These are phyloP conservation scores for Penaeus chinensis DNA, from an alignment of 1,140 invertebrate genomes.

Conservation along the genomic window DNA sequence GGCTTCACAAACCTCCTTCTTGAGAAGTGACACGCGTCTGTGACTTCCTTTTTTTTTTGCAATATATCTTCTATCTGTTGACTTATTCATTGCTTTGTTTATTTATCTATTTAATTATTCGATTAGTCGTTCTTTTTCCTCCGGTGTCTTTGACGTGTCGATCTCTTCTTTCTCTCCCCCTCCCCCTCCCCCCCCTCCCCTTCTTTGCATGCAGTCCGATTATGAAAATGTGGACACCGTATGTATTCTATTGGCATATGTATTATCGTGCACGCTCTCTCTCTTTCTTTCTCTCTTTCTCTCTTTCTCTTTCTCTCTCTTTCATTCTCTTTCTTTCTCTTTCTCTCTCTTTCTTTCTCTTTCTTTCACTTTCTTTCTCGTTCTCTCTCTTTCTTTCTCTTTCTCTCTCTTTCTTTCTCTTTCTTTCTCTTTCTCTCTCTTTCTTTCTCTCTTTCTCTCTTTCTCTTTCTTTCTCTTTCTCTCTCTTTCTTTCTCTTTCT, in stretches of 20 bases:
- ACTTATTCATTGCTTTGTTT: background rate
- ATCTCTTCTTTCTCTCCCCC: background rate
- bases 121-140: background rate
- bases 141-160: slow-evolving; percentile 5
- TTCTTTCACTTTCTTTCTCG: background rate
- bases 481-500: background rate
- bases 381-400: background rate
- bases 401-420: background rate
- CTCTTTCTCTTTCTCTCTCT: background rate
- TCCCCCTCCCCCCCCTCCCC: background rate
- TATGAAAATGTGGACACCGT: slow-evolving; percentile 61
- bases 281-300: background rate
- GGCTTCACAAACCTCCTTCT: no score
- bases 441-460: background rate
- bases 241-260: slow-evolving; percentile 33
- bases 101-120: background rate
- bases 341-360: background rate
- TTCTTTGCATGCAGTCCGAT: slow-evolving; percentile 54
- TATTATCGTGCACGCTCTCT: background rate
- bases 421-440: background rate
- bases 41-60: no score
- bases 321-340: background rate
- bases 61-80: no score
- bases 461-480: background rate
- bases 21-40: no score